Evolutionary conservation across 2,113 vertebrate genomes (phyloP), one percentile per base, ranked within the genome.

Genomic region (Dinomys branickii): DNA sequence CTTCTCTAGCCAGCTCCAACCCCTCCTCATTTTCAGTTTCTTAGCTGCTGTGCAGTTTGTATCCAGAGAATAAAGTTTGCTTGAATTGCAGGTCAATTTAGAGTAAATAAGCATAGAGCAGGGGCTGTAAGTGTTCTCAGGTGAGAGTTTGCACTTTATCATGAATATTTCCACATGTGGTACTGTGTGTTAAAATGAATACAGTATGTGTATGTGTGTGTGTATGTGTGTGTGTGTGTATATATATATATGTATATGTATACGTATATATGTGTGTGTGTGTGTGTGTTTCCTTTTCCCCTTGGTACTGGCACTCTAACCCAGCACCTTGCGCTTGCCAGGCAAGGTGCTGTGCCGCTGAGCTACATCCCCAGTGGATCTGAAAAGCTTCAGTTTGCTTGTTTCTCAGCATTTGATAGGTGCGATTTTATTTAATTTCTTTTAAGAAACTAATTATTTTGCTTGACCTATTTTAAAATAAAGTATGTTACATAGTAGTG

Each of bases 401-500:
- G 47, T 97, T 95, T 95, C 61, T 92, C 58, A 90, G 3, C 75
- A 80, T 85, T 85, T 95, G 85, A 59, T 94, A 84, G 47, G 8
- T 80, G 10, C 87, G 47, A 5, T 77, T 80, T 93, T 91, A 94
- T 80, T 97, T 97, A 54, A 65, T 0, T 91, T 96, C 44, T 85
- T 3, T 95, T 95, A 94, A 56, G 50, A 95, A 65, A 24, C 24
- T 69, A 67, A 77, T 52, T 8, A 56, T 88, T 96, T 94, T 87
- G 8, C 71, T 90, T 71, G 30, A 75, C 50, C 20, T 73, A 28
- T 85, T 91, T 81, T 52, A 93, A 92, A 90, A 78, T 94, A 85
- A 84, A 85, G 50, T 65, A 30, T 91, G 44, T 87, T 67, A 22
- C 9, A 44, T 84, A 54, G 7, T 41, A 84, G 80, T 47, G 30